Evolutionary conservation across 2,888 invertebrate species (phyloP), one percentile per base, ranked within the genome.

Genomic region (Cerceris rybyensis): DNA sequence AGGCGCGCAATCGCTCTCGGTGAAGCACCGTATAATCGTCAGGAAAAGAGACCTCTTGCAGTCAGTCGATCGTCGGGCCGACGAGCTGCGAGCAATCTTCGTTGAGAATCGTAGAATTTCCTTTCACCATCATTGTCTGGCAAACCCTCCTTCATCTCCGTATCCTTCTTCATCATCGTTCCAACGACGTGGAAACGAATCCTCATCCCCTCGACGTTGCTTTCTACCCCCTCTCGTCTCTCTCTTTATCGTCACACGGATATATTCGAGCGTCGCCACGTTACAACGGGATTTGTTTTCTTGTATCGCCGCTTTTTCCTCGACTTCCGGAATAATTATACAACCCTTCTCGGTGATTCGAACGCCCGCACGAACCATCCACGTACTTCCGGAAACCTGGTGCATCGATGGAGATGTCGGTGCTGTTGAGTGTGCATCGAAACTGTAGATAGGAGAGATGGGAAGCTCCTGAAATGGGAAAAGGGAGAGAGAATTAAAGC

Each of bases 1-100:
- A 90, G 88, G 83, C 89, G 89, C 90, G 87, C 87, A 90, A 89
- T 89, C 88, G 87, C 82, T 67, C 84, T 82, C 66, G 79, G 78
- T 80, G 76, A 81, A 75, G 60, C 63, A 52, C 54, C 64, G 75
- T 79, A 77, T 75, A 78, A 70, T 77, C 80, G 80, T 72, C 76
- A 64, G 77, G 65, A 79, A 78, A 69, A 76, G 70, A 61, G 73
- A 73, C 64, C 76, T 76, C 70, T 71, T 59, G 72, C 73, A 73
- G 64, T 83, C 79, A 81, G 87, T 87, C 84, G 82, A 87, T 85
- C 78, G 82, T 82, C 76, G 73, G 57, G 72, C 49, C 75, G 74
- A 81, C 82, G 75, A 74, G 65, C 70, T 68, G 63, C 64, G 66
- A 72, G 59, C 46, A 43, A 14, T n/a, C 50, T n/a, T 28, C 63